Base-by-base conservation (phyloP, 2,113 vertebrate genomes). In the Trinectes maculatus region DNA sequence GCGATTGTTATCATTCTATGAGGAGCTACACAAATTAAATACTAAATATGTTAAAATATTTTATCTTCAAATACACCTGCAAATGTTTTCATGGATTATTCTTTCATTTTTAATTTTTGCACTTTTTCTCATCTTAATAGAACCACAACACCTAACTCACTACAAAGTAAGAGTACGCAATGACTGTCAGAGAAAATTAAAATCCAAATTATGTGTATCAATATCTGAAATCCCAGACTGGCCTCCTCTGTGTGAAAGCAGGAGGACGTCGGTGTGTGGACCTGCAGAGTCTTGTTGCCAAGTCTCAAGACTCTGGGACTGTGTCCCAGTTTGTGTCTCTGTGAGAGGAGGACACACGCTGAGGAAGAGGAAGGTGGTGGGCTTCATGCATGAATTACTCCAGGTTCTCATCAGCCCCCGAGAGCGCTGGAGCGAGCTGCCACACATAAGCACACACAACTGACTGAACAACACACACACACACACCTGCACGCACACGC, bases 351-450 rank as follows among this genome's bases (percentile, higher is more conserved):
- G 62, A 74, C 48, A 36, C 53, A 37, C 36, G 46, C 61, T 22
- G 34, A 60, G 64, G 72, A 48, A 47, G 51, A 67, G 31, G 75
- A 37, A 52, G 79, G 44, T n/a, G 65, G 62, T 26, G 8, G 55
- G 64, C 39, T 68, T 62, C 55, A 69, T 25, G 71, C 72, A 68
- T 75, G 66, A 87, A 87, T 88, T 87, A 85, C 71, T 68, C 57
- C 77, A 83, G 85, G 77, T 85, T 79, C 52, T 82, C 80, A 70
- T 85, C 84, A 72, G 56, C 62, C 73, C 67, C 51, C 18, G 74
- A 71, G 76, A 80, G 74, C 61, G 15, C 59, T 40, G 59, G 56
- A 84, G 76, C 74, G 47, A 80, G 58, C 56, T 59, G 21, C 43
- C 36, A 39, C 77, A 71, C 77, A 77, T 62, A 60, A 8, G 44